These are phyloP conservation scores for Calyptommatus sinebrachiatus DNA, from an alignment of 2,113 vertebrate species.

Conservation along the genomic window DNA sequence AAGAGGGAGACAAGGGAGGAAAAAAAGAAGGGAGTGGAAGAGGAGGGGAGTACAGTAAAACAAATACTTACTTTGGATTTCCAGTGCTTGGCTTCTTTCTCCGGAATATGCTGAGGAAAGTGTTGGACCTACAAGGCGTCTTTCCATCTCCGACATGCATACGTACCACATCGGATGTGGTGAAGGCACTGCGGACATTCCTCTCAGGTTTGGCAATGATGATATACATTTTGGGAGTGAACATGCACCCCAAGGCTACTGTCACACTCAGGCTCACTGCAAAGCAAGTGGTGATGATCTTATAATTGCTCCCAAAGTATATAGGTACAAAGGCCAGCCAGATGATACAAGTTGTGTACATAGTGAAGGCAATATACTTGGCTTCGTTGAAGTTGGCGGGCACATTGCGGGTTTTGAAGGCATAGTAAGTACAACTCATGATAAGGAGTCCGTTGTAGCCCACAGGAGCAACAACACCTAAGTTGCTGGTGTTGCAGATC, in stretches of 20 bases:
- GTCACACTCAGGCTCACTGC: conserved; percentile 97
- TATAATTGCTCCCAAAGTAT: conserved; percentile 99
- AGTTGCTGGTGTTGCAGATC: conserved; percentile 97
- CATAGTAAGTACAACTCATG: conserved; percentile 98
- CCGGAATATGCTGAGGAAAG: conserved; percentile 94
- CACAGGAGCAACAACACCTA: conserved; percentile 93
- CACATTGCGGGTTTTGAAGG: conserved; percentile 98
- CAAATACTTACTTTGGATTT: conserved; percentile 83
- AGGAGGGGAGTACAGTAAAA: background rate
- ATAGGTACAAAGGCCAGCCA: conserved; percentile 99
- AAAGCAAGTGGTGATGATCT: conserved; percentile 98
- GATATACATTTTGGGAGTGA: conserved; percentile 99
- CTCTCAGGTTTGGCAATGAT: conserved; percentile 97
- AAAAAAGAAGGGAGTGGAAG: conserved; percentile 7
- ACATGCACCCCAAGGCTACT: conserved; percentile 97
- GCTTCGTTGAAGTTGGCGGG: conserved; percentile 99
- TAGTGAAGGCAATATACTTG: conserved; percentile 98
- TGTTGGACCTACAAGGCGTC: conserved; percentile 88
- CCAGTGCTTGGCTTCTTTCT: conserved; percentile 89
- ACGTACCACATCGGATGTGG: conserved; percentile 95
- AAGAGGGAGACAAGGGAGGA: conserved; percentile 16
- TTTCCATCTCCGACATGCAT: conserved; percentile 99
- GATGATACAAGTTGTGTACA: conserved; percentile 99
- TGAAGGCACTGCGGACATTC: conserved; percentile 98
- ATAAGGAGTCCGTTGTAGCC: conserved; percentile 98